Evolutionary conservation across 2,888 invertebrate species (phyloP).

Genomic region (Acleris emargana): DNA sequence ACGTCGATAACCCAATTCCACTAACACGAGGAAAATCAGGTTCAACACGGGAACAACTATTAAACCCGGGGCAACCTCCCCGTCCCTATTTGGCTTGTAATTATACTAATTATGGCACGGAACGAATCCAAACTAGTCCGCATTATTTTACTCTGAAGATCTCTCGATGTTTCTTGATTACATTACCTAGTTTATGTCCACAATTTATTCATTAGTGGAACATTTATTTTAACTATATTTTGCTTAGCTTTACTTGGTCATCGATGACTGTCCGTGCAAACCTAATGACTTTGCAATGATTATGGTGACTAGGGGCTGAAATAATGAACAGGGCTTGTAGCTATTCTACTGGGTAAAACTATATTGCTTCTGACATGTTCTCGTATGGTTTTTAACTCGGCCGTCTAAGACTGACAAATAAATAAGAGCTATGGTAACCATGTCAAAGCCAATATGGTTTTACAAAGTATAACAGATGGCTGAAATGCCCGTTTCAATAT

Average conservation of each 20-base stretch:
- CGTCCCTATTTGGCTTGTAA: constrained; percentile 7
- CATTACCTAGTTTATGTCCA: not conserved
- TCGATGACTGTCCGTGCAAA: too few relatives aligned
- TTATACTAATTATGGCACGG: constrained; percentile 14
- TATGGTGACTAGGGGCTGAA: too few relatives aligned
- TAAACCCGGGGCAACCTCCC: not conserved
- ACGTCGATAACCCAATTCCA: not conserved
- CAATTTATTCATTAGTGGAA: not conserved
- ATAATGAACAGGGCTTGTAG: too few relatives aligned
- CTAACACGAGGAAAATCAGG: not conserved
- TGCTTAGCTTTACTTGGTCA: not conserved
- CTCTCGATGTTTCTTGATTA: constrained; percentile 13
- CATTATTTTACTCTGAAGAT: constrained; percentile 6
- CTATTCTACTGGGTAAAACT: too few relatives aligned
- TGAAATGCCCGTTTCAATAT: too few relatives aligned
- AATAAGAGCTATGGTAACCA: too few relatives aligned
- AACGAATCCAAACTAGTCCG: constrained; percentile 12
- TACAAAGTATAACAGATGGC: too few relatives aligned
- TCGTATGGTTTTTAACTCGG: too few relatives aligned
- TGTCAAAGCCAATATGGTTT: too few relatives aligned
- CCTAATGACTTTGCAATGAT: too few relatives aligned
- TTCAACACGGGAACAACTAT: constrained; percentile 1
- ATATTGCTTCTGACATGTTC: too few relatives aligned
- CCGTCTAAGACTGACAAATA: too few relatives aligned
- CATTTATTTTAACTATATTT: not conserved